These are phyloP conservation scores for Gila robusta DNA, from an alignment of 2,797 vertebrate genomes.

Conservation along the genomic window DNA sequence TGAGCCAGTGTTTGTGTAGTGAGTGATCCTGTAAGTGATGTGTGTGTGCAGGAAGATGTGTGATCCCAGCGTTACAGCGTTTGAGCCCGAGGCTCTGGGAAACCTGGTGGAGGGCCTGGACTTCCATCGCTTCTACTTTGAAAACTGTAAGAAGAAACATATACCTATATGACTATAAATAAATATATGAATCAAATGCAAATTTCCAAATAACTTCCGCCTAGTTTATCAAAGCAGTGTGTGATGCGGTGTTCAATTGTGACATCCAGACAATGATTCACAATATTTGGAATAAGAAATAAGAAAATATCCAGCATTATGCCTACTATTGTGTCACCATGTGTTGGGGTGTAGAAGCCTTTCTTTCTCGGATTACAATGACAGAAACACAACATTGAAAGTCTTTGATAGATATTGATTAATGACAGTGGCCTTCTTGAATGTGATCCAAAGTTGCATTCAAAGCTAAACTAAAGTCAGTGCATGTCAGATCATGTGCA, in stretches of 20 bases:
- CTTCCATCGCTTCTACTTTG: constrained; percentile 99
- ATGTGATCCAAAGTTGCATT: not conserved
- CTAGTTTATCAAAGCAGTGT: not conserved
- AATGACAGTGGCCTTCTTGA: not conserved
- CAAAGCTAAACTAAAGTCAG: not conserved
- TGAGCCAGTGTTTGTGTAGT: not conserved
- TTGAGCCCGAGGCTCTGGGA: constrained; percentile 95
- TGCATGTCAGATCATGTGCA: not conserved
- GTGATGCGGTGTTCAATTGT: not conserved
- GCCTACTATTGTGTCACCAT: not conserved
- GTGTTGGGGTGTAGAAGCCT: not conserved
- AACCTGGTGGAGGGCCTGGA: constrained; percentile 97
- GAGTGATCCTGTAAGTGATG: not conserved
- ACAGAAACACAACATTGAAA: not conserved
- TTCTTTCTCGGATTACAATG: not conserved
- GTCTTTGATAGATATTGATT: not conserved
- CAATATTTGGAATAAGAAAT: not conserved
- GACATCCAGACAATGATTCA: not conserved
- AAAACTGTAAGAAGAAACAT: constrained; percentile 87
- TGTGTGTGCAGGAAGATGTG: constrained; percentile 91
- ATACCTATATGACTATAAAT: too few species aligned
- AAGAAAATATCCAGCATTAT: not conserved
- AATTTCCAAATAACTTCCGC: too few species aligned
- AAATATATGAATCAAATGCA: too few species aligned
- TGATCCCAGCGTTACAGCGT: constrained; percentile 95